phyloP scores from a whole-genome alignment of 2,888 invertebrate genomes.

The Carabus problematicus region DNA sequence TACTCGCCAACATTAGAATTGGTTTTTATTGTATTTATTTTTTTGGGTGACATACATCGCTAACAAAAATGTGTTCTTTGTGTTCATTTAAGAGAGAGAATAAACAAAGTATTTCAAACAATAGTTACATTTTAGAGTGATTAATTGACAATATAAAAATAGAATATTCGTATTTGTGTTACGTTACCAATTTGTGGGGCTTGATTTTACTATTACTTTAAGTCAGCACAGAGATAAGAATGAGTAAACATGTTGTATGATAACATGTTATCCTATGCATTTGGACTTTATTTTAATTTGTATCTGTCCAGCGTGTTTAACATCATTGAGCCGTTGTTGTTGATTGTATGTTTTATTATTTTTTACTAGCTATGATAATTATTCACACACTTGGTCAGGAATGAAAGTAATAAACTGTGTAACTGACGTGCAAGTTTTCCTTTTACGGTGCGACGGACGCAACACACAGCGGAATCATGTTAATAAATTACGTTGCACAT shows the following conservation, averaged over 20 bases:
- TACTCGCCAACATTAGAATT: background rate
- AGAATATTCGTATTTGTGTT: too few relatives aligned
- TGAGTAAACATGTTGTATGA: too few relatives aligned
- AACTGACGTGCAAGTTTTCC: constrained; percentile 11
- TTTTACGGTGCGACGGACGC: constrained; percentile 7
- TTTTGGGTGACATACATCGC: background rate
- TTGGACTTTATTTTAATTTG: background rate
- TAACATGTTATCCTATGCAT: background rate
- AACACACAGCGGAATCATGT: constrained; percentile 4
- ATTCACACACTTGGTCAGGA: constrained; percentile 10
- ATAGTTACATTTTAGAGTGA: background rate
- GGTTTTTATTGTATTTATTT: background rate
- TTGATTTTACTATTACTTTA: too few relatives aligned
- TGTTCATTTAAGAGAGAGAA: too few relatives aligned
- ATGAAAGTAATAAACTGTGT: constrained; percentile 2
- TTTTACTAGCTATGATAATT: constrained; percentile 4
- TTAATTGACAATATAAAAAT: too few relatives aligned
- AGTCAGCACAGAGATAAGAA: too few relatives aligned
- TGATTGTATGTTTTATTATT: background rate
- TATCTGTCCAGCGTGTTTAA: too few relatives aligned
- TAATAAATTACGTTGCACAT: constrained; percentile 19
- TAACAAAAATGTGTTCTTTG: background rate
- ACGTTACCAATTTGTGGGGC: too few relatives aligned
- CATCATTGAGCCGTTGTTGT: constrained; percentile 17
- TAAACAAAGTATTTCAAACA: background rate